Evolutionary conservation across 1,140 invertebrate genomes (phyloP).

Genomic region (Oedothorax gibbosus): DNA sequence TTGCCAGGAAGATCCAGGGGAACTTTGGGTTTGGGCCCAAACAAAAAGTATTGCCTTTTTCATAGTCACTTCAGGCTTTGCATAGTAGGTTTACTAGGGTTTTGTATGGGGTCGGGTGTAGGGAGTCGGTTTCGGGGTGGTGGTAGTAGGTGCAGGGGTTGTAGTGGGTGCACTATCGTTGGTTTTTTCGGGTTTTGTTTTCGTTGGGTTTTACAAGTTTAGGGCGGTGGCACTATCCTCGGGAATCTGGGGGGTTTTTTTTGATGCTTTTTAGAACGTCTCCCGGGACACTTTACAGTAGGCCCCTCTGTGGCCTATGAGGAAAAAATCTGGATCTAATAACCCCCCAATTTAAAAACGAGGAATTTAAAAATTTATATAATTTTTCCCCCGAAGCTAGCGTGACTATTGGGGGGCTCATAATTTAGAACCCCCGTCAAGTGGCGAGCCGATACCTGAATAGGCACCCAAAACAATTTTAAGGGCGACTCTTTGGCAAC

Average conservation of each 20-base stretch:
- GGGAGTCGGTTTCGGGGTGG: background rate
- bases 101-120: background rate
- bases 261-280: constrained; percentile 57
- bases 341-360: constrained; percentile 6
- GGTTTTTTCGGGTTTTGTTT: background rate
- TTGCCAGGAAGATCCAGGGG: no score
- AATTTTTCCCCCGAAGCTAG: no score
- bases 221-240: constrained; percentile 20
- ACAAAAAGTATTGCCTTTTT: no score
- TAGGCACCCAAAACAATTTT: no score
- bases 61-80: background rate
- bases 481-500: no score
- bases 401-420: no score
- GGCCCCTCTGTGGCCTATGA: constrained; percentile 59
- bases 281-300: constrained; percentile 58
- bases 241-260: constrained; percentile 40
- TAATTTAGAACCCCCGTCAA: no score
- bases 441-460: no score
- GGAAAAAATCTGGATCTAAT: constrained; percentile 28
- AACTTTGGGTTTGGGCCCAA: no score
- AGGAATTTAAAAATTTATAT: no score
- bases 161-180: constrained; percentile 6
- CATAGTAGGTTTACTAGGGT: background rate
- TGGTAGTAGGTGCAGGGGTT: background rate
- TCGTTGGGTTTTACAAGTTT: constrained; percentile 31